Evolutionary conservation across 2,888 invertebrate genomes (phyloP).

Genomic region (Scaeva pyrastri): DNA sequence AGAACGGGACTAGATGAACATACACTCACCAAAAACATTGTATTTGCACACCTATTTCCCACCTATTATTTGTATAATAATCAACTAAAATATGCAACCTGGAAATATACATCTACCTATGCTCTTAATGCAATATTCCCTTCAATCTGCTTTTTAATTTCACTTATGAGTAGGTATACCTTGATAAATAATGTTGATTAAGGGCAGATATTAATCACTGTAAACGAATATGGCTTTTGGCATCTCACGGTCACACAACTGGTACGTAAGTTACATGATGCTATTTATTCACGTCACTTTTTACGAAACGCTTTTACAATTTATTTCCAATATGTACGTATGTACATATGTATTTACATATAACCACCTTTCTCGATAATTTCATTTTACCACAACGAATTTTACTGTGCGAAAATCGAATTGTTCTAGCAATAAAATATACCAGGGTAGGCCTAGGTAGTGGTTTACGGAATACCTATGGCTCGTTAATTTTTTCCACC

Average conservation of each 20-base stretch:
- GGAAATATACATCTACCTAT: too few species aligned
- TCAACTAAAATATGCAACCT: too few species aligned
- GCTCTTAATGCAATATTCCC: background rate
- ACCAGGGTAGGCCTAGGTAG: constrained; percentile 14
- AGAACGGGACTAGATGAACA: too few species aligned
- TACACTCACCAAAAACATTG: too few species aligned
- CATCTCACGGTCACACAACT: constrained; percentile 9
- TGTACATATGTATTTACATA: too few species aligned
- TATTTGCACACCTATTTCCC: too few species aligned
- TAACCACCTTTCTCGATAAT: constrained; percentile 48
- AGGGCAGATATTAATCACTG: constrained; percentile 16
- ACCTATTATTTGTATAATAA: too few species aligned
- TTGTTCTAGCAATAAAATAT: constrained; percentile 51
- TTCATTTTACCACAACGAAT: constrained; percentile 52
- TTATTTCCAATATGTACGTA: constrained; percentile 43
- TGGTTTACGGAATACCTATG: constrained; percentile 10
- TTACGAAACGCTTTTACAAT: constrained; percentile 14
- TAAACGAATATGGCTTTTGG: constrained; percentile 10
- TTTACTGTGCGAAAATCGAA: constrained; percentile 35
- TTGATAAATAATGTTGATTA: constrained; percentile 4
- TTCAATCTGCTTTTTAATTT: background rate
- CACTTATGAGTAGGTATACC: constrained; percentile 1
- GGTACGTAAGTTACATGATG: constrained; percentile 17
- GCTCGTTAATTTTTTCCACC: constrained; percentile 9
- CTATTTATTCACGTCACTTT: constrained; percentile 18